These are phyloP conservation scores for Drosophila tristis DNA, from an alignment of 1,140 invertebrate species.

Conservation along the genomic window DNA sequence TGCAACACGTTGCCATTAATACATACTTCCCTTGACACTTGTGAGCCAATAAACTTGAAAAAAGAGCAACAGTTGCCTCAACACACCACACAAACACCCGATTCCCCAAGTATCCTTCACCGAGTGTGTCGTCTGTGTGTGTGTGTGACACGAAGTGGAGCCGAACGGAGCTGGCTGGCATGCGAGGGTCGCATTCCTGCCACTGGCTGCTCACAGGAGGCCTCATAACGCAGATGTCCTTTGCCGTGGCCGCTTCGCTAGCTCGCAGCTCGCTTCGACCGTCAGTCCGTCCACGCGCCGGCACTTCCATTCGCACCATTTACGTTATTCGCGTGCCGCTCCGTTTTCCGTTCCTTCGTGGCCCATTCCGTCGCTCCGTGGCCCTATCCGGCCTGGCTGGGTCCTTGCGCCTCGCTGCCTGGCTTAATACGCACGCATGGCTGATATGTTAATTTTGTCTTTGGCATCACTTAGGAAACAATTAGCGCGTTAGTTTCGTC, in stretches of 20 bases:
- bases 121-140: conserved; percentile 2
- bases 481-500: conserved; percentile 64
- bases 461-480: conserved; percentile 74
- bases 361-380: conserved; percentile 1
- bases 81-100: conserved; percentile 35
- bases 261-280: conserved; percentile 15
- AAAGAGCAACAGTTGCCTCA: conserved; percentile 80
- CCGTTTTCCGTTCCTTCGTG: too few species aligned
- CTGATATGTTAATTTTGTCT: conserved; percentile 76
- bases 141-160: conserved; percentile 40
- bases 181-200: conserved; percentile 27
- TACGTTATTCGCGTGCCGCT: conserved; percentile 5
- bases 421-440: conserved; percentile 64
- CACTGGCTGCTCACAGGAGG: conserved; percentile 36
- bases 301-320: conserved; percentile 40
- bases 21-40: conserved; percentile 82
- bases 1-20: conserved; percentile 81
- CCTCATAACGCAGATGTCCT: conserved; percentile 80
- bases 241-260: conserved; percentile 69
- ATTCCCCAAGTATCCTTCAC: conserved; percentile 1
- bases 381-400: not conserved
- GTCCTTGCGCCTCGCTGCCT: conserved; percentile 17
- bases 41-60: conserved; percentile 82
- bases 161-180: conserved; percentile 30
- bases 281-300: conserved; percentile 52